Conservation (phyloP, 1,140 invertebrate genomes). For the Rhagoletis zephyria region DNA sequence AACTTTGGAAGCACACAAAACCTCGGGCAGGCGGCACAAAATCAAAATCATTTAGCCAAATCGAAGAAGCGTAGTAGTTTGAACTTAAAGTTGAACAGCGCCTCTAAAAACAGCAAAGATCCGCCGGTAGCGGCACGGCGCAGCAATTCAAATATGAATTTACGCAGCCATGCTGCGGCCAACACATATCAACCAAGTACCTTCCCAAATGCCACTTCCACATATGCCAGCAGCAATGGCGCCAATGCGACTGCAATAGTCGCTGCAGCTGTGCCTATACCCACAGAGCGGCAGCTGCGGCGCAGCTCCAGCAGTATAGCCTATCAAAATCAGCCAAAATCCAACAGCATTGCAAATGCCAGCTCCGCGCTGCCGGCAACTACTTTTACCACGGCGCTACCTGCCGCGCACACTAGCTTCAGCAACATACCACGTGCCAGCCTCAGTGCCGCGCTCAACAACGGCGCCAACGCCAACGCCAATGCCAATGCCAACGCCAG, state of each 20-base stretch:
- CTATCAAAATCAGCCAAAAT: constrained; percentile 9
- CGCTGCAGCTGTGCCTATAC: background rate
- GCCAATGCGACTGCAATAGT: background rate
- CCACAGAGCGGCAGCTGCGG: constrained; percentile 33
- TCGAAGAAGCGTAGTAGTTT: constrained; percentile 71
- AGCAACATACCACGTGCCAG: constrained; percentile 72
- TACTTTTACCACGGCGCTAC: constrained; percentile 58
- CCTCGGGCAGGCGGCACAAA: constrained; percentile 63
- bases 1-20: constrained; percentile 71
- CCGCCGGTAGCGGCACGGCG: constrained; percentile 60
- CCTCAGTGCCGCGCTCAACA: constrained; percentile 59
- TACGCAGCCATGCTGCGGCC: constrained; percentile 65
- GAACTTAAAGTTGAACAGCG: constrained; percentile 64
- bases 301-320: constrained; percentile 56
- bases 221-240: constrained; percentile 55
- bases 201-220: constrained; percentile 33
- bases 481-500: constrained; percentile 25
- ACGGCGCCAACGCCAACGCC: constrained; percentile 43
- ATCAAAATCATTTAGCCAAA: constrained; percentile 63
- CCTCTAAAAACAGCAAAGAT: constrained; percentile 64
- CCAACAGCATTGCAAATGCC: constrained; percentile 25
- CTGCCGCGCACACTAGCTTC: constrained; percentile 68
- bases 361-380: constrained; percentile 12
- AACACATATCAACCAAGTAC: constrained; percentile 36
- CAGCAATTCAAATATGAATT: constrained; percentile 68